Conservation (phyloP, 2,113 vertebrate species). For the Percopsis transmontana region DNA sequence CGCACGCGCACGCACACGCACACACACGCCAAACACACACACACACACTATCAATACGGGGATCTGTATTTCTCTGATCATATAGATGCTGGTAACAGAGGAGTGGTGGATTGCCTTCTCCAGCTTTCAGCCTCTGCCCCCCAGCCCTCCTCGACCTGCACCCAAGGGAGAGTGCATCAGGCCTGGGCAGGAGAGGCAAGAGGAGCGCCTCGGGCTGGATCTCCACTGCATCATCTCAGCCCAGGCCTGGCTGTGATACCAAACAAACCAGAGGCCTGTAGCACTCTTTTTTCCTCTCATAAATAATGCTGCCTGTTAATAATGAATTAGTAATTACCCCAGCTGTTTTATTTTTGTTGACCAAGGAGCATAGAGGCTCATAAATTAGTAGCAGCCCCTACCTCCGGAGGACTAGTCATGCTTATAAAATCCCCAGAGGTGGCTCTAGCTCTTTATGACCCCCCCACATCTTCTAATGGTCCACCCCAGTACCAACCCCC, state of each 20-base stretch:
- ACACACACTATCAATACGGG: not conserved
- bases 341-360: constrained; percentile 76
- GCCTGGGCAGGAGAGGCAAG: constrained; percentile 56
- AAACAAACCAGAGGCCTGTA: constrained; percentile 64
- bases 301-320: constrained; percentile 81
- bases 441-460: constrained; percentile 52
- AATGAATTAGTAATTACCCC: constrained; percentile 81
- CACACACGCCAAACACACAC: not conserved
- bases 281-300: constrained; percentile 68
- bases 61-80: constrained; percentile 18
- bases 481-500: constrained; percentile 6
- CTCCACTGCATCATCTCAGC: constrained; percentile 67
- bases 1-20: not conserved
- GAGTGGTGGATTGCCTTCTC: constrained; percentile 47
- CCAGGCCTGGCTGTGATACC: constrained; percentile 67
- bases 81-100: constrained; percentile 61
- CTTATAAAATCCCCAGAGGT: constrained; percentile 49
- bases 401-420: constrained; percentile 39
- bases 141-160: constrained; percentile 39
- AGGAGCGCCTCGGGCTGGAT: constrained; percentile 75
- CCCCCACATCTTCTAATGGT: constrained; percentile 17
- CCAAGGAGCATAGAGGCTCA: constrained; percentile 64
- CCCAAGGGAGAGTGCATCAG: constrained; percentile 69
- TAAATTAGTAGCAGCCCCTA: constrained; percentile 65
- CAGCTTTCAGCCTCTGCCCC: constrained; percentile 39